Evolutionary conservation across 2,888 invertebrate species (phyloP), one percentile per base, ranked within the genome.

Genomic region (Papilio protenor): DNA sequence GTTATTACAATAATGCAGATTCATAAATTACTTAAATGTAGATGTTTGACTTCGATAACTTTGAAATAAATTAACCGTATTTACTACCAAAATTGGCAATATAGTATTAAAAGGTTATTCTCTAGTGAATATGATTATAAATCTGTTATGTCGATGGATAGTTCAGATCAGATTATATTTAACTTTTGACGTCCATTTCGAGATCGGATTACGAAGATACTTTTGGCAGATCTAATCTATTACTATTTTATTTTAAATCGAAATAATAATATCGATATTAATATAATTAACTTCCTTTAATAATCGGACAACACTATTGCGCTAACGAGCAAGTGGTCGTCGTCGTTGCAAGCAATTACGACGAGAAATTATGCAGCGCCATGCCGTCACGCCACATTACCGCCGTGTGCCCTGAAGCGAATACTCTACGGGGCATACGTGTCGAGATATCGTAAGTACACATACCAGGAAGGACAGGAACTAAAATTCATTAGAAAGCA

Each of bases 311-410:
- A 21, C 77, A 57, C 74, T 74, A 77, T 21, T 52, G 11, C 33
- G 11, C 52, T 77, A 70, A 74, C 40, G 70, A 77, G 33, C 59
- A 74, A 69, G 33, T 74, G 61, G 74, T 57, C 40, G 49, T 47
- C 69, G 49, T 73, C 69, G 61, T 71, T 70, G 74, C 69, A 74
- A 73, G 77, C 71, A 77, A 77, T 77, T 77, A 77, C 52, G 77
- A 71, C 70, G 70, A 52, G 74, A 77, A 77, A 77, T 77, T 77
- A 77, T 77, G 77, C 77, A 72, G 75, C 74, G 75, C 61, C 47
- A 59, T 71, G n/a, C 71, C 71, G 71, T 70, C 49, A 61, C 71
- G 75, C 77, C 75, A 77, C 77, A 75, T 77, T 77, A 75, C 70
- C 49, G 33, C 52, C 47, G 61, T 71, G 74, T 71, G 61, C 75